These are phyloP conservation scores for Pangasius larnaudii DNA, from an alignment of 2,797 vertebrate species.

Conservation along the genomic window DNA sequence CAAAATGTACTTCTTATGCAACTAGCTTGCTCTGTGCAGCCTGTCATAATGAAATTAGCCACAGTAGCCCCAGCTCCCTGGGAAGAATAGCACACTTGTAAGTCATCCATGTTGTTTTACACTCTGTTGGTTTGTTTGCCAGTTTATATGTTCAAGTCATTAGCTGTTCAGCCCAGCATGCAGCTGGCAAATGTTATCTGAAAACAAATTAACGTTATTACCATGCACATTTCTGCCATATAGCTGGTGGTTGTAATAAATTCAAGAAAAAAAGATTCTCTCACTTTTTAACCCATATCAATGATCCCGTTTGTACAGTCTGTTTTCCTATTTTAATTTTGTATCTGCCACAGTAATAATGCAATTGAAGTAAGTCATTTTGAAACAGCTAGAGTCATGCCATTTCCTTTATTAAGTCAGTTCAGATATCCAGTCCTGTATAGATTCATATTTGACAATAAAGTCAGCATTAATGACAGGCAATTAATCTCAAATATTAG, in stretches of 20 bases:
- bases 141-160: constrained; percentile 57
- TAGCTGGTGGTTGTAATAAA: constrained; percentile 21
- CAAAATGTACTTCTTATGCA: not conserved
- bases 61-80: constrained; percentile 22
- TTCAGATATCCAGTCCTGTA: constrained; percentile 40
- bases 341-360: constrained; percentile 32
- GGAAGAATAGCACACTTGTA: constrained; percentile 24
- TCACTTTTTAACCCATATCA: constrained; percentile 21
- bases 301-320: constrained; percentile 17
- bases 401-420: constrained; percentile 46
- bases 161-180: constrained; percentile 62
- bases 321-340: constrained; percentile 47
- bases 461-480: constrained; percentile 49
- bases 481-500: constrained; percentile 58
- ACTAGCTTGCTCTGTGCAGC: not conserved
- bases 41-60: constrained; percentile 13
- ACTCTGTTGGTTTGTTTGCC: constrained; percentile 58
- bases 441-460: constrained; percentile 47
- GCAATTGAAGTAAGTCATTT: constrained; percentile 40
- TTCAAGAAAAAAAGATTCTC: not conserved
- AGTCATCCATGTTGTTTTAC: constrained; percentile 43
- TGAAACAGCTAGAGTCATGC: constrained; percentile 13
- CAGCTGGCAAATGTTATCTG: constrained; percentile 58
- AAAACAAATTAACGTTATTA: constrained; percentile 67
- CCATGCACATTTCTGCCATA: constrained; percentile 60